Base-by-base conservation (phyloP, 2,888 invertebrate genomes). In the Hydrotaea diabolus region DNA sequence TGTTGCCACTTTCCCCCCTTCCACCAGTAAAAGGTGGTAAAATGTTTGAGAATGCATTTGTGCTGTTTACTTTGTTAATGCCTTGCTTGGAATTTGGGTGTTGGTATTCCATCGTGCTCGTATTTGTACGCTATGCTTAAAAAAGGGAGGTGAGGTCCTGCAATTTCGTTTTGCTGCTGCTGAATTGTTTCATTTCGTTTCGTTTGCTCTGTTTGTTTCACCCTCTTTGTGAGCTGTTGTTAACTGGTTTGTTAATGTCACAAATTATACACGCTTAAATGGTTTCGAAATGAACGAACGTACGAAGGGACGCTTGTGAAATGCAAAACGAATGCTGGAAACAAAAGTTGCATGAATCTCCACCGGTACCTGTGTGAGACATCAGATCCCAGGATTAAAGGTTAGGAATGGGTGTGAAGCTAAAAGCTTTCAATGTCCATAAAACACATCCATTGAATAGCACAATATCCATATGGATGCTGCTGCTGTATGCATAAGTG, bases 231-330 rank as follows among this genome's bases (percentile, higher is more conserved):
- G 31, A 72, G 49, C 66, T 46, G 69, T 57, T 66, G 75, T 81
- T 78, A 78, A 59, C 81, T 85, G 31, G 31, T 31, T 31, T 31
- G 84, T 43, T 73, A 66, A 81, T 81, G 84, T 79, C 78, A 81
- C 73, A 78, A 76, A 81, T 85, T 81, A 85, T 73, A 76, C 26
- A 72, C 84, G 76, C 84, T 81, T 81, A 81, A 81, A 69, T 81
- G 75, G 21, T 66, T 85, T 85, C 66, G 66, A 76, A 79, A 72
- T 71, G 80, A 31, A 31, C 31, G 31, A 31, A 31, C 31, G 31
- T 4, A 31, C 31, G 31, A 31, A 31, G 3, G 31, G 43, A 49
- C 31, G 36, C 43, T 59, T 77, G 62, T 59, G 26, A 59, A 46
- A 64, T 72, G 72, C 55, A 31, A 77, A 79, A 66, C 64, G 59